Base-by-base conservation (phyloP, 2,797 vertebrate species). In the Phrynocephalus forsythii region DNA sequence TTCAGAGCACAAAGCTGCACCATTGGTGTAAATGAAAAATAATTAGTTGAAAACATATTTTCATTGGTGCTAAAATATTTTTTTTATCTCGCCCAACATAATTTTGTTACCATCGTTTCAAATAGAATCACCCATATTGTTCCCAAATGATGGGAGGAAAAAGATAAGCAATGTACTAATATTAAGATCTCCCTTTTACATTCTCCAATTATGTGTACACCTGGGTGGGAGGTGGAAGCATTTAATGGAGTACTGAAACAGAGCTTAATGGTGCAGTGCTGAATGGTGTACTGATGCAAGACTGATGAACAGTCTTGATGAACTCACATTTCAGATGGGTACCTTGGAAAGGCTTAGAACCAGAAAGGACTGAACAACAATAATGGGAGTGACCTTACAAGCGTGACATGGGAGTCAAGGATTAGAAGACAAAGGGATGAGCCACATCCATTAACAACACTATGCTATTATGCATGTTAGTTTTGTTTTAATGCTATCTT, bases 371-470 rank as follows among this genome's bases (percentile, higher is more conserved):
- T 11, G 52, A 67, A 16, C 48, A 87, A 82, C 82, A 63, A 71
- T 56, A 28, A 72, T 79, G 66, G 87, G 28, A 82, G 66, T 82
- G 56, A 87, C 83, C 63, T 71, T 82, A 79, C 77, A 82, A 87
- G 87, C 76, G 76, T 81, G 44, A 68, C 16, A 56, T 77, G 30
- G 79, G 77, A 69, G 52, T 76, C 26, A 56, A 81, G 8, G 30
- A 78, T 71, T 85, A 82, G 30, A 85, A 82, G 66, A 67, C 16
- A 71, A 82, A 69, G 63, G 63, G 79, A 82, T 82, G 78, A 85
- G 63, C 50, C 72, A 82, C 50, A 20, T 11, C 66, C 56, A 52
- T 82, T 44, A 69, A 48, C 33, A 71, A 82, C 82, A 28, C 79
- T 73, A 69, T 33, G 56, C 71, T 75, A 60, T 77, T 5, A 60